These are phyloP conservation scores for Nothocercus nigrocapillus DNA, from an alignment of 2,113 vertebrate genomes.

Conservation along the genomic window DNA sequence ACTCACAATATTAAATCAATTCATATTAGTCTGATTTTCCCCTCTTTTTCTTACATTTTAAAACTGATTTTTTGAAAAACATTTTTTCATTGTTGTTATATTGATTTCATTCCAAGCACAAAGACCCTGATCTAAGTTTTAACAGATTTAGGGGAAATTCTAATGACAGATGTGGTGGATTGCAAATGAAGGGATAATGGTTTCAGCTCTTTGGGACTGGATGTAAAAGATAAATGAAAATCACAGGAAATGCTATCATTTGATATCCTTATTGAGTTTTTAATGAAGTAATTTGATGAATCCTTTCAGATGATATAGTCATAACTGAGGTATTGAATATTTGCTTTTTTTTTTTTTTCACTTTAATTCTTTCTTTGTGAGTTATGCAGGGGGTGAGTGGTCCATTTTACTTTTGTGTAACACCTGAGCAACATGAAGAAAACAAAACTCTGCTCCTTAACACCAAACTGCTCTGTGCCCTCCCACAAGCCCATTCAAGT, in stretches of 20 bases:
- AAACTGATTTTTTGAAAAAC: background rate
- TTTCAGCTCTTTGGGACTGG: background rate
- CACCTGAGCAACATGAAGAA: background rate
- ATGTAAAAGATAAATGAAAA: background rate
- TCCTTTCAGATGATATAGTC: background rate
- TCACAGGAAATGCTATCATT: background rate
- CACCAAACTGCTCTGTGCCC: background rate
- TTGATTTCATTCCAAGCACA: background rate
- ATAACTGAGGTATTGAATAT: background rate
- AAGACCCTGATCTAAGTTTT: background rate
- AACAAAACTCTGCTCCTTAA: too few species aligned
- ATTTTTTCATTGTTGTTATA: background rate
- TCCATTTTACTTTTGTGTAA: background rate
- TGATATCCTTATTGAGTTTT: background rate
- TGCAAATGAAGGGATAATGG: background rate
- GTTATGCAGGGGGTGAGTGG: background rate
- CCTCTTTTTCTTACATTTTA: background rate
- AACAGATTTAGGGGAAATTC: background rate
- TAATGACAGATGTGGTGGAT: fast-evolving
- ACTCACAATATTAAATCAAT: too few species aligned
- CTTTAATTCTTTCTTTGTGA: background rate
- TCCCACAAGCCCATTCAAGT: background rate
- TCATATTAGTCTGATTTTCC: background rate
- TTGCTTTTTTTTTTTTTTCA: background rate
- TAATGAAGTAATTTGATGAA: background rate